Base-by-base conservation (phyloP, 1,140 invertebrate genomes). In the Babylonia areolata region DNA sequence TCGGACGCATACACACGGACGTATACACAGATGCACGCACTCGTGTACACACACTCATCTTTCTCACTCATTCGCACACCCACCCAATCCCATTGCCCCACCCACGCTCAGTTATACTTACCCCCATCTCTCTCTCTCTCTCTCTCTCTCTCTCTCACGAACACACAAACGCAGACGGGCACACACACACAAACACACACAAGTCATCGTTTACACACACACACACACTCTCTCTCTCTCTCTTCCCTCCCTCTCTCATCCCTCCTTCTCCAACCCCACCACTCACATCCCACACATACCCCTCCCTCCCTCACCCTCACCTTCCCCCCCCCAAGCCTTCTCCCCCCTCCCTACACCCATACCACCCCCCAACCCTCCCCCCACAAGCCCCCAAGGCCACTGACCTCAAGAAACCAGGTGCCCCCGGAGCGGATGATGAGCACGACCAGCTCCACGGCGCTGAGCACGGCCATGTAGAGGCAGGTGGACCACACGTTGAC, bases 401-500 rank as follows among this genome's bases (percentile, higher is more conserved):
- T 84, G 51, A 85, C 40, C 75, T 78, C 46, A 15, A 17, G 28
- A 40, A 58, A 40, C 69, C 82, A 73, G 12, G 69, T 69, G 37
- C n/a, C 91, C 42, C 93, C 92, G 84, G 92, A 94, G 42, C 91
- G 87, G n/a, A 93, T 88, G 73, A 91, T 92, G 5, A 94, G 90
- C 37, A 91, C 88, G 28, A 92, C 79, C 35, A 92, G 84, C 73
- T 94, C 93, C 35, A 93, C 87, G 5, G 91, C 73, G 33, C 90
- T 87, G 3, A 92, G 80, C 28, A 93, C 87, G 1, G 91, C 78
- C 78, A 94, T 89, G 85, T 94, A 94, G n/a, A 94, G 88, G 87
- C 93, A 93, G 11, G 91, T 93, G 5, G 94, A 94, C 91, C 92
- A 93, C 3, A 92, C 91, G 15, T 90, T 86, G n/a, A 88, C 85